Conservation (phyloP, 1,140 invertebrate species). For the Zaprionus vittiger region DNA sequence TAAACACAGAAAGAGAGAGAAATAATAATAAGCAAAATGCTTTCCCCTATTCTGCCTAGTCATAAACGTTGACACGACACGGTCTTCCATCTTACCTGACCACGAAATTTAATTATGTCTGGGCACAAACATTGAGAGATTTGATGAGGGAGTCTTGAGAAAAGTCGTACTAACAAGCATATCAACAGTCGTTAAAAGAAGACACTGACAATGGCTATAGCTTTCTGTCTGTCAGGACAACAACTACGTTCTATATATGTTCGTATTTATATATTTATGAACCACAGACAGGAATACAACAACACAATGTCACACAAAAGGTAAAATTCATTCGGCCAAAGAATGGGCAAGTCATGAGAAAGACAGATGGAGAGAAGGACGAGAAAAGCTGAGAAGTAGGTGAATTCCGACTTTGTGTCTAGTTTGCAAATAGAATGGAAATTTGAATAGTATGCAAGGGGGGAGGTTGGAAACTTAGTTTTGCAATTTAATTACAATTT, state of each 20-base stretch:
- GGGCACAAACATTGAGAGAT: constrained; percentile 1
- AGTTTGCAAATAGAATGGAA: constrained; percentile 67
- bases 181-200: constrained; percentile 42
- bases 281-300: constrained; percentile 16
- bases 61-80: constrained; percentile 26
- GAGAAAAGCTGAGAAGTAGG: background rate
- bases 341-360: constrained; percentile 12
- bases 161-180: constrained; percentile 37
- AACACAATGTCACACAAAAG: constrained; percentile 34
- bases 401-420: constrained; percentile 57
- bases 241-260: constrained; percentile 3
- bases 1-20: background rate
- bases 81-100: constrained; percentile 6
- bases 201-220: constrained; percentile 20
- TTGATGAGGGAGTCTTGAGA: background rate
- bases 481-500: constrained; percentile 64
- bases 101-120: constrained; percentile 37
- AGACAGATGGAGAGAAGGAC: background rate
- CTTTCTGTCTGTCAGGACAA: no score
- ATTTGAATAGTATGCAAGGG: background rate
- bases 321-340: constrained; percentile 43
- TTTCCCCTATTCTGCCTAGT: constrained; percentile 13
- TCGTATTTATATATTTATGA: constrained; percentile 47
- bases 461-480: constrained; percentile 12
- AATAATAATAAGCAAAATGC: background rate